A percentile compares a stretch with the other conserved stretches of the same genome.
Conservation (phyloP, 2,888 invertebrate genomes). For the Artemia sinica region DNA sequence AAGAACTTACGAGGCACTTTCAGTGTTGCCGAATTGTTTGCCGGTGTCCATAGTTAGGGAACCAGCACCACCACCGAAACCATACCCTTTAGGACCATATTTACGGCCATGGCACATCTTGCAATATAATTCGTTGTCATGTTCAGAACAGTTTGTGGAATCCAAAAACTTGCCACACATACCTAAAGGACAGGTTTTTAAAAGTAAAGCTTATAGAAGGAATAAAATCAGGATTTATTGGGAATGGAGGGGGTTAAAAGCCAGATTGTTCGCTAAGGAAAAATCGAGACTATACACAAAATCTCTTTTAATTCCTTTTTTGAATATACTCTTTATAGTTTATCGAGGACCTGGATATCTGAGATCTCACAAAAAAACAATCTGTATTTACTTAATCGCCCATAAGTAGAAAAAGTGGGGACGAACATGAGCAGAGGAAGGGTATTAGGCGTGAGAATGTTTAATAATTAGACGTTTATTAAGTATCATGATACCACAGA, state of each 20-base stretch:
- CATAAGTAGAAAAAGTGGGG: too few species aligned
- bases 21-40: slow-evolving; percentile 52
- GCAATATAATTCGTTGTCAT: slow-evolving; percentile 91
- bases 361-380: too few species aligned
- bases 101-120: slow-evolving; percentile 93
- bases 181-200: slow-evolving; percentile 38
- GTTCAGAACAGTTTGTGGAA: slow-evolving; percentile 93
- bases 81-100: slow-evolving; percentile 78
- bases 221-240: slow-evolving; percentile 15
- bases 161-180: slow-evolving; percentile 94
- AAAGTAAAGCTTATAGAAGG: slow-evolving; percentile 22
- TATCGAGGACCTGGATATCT: too few species aligned
- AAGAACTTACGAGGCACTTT: slow-evolving; percentile 49
- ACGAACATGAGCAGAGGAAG: too few species aligned
- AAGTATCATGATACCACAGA: too few species aligned
- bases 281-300: too few species aligned
- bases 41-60: slow-evolving; percentile 91
- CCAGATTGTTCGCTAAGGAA: too few species aligned
- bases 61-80: slow-evolving; percentile 90
- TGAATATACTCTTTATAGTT: too few species aligned
- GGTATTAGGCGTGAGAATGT: too few species aligned
- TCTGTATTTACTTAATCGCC: too few species aligned
- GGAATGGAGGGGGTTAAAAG: not conserved
- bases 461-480: too few species aligned
- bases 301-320: too few species aligned